Base-by-base conservation (phyloP, 1,140 invertebrate species). In the Tigriopus japonicus region DNA sequence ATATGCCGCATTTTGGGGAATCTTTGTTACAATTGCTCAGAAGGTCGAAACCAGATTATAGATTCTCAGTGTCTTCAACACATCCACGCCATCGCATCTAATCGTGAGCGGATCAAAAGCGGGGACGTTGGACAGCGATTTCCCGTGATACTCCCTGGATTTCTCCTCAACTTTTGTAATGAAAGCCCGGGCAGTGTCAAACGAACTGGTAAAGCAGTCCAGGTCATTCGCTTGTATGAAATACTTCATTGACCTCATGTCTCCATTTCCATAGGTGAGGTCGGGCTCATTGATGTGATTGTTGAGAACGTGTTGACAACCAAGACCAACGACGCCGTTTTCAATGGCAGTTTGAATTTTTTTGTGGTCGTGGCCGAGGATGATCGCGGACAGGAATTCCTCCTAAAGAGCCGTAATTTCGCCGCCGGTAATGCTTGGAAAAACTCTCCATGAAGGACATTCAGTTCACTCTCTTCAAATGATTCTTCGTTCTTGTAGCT, bases 61-160 rank as follows among this genome's bases (percentile, higher is more conserved):
- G 28, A 28, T 6, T 28, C 52, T 6, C 14, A 19, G 7, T 54
- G 52, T 28, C 52, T 54, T 5, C 14, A 23, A 15, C 17, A 54
- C 21, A n/a, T 54, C n/a, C 17, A 28, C 13, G 5, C n/a, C 2
- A 21, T 54, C 7, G 52, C 52, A 14, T 17, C 45, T 5, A 54
- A 54, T 15, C n/a, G 21, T 13, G 21, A 21, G 24, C 14, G 35
- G 3, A 35, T 35, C 21, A 54, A 54, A 28, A 14, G 13, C 6
- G 21, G 42, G 15, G 55, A 58, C 55, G 28, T 41, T 15, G 55
- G 55, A 23, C 55, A 58, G 15, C 13, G 55, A 23, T 41, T 58
- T 15, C 55, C 55, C 24, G 55, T 58, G 28, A 58, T 58, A 15
- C 41, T 58, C 23, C 55, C 55, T 43, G 15, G 55, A 58, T 58